Percentiles rank a stretch among this genome's conserved stretches.
Conservation (phyloP, 2,888 invertebrate genomes). For the Agrochola lychnidis region DNA sequence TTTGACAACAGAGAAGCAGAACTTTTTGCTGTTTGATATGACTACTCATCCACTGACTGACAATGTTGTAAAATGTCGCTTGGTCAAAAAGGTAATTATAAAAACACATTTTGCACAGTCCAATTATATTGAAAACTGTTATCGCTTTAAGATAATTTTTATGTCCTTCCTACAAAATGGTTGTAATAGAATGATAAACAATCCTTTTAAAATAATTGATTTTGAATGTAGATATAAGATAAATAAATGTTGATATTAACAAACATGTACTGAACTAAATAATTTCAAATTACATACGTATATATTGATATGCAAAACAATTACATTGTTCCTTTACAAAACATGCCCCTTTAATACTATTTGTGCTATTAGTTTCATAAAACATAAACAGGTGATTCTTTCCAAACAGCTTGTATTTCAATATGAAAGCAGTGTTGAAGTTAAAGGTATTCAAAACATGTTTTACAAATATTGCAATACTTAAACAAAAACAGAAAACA, state of each 20-base stretch:
- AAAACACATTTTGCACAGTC: not conserved
- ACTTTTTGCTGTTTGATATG: constrained; percentile 99
- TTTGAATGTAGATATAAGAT: constrained; percentile 37
- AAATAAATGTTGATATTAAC: constrained; percentile 6
- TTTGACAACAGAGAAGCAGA: constrained; percentile 99
- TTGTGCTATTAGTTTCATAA: constrained; percentile 30
- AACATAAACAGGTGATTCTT: constrained; percentile 48
- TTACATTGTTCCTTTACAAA: constrained; percentile 11
- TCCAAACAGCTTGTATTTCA: constrained; percentile 36
- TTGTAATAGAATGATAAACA: constrained; percentile 37
- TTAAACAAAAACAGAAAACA: constrained; percentile 26
- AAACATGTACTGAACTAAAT: constrained; percentile 4
- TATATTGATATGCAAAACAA: constrained; percentile 2
- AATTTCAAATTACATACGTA: not conserved
- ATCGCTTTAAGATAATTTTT: constrained; percentile 46
- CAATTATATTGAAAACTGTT: constrained; percentile 26
- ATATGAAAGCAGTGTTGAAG: constrained; percentile 23
- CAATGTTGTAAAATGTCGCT: constrained; percentile 97
- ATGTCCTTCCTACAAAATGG: constrained; percentile 31
- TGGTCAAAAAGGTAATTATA: constrained; percentile 96
- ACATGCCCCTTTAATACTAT: constrained; percentile 1
- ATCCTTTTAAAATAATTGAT: constrained; percentile 49
- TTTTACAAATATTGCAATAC: constrained; percentile 30
- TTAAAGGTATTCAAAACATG: constrained; percentile 41
- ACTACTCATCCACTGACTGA: constrained; percentile 99